These are phyloP conservation scores for Brachynemurus nebulosus DNA, from an alignment of 2,888 invertebrate genomes.

Conservation along the genomic window DNA sequence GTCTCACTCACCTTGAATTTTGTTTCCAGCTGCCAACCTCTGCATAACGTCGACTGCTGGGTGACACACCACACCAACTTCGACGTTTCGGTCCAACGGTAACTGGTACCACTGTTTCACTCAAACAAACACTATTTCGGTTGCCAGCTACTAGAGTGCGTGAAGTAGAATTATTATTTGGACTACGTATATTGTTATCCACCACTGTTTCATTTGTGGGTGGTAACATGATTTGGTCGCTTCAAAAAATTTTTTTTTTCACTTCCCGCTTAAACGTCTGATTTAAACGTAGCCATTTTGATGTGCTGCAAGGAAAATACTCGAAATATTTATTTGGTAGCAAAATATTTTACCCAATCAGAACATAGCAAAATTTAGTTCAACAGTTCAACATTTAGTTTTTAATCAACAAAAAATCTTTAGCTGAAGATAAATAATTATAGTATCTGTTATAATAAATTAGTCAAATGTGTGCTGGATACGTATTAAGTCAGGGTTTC, in stretches of 20 bases:
- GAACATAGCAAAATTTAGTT: too few species aligned
- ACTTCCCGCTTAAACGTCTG: background rate
- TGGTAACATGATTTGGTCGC: conserved; percentile 11
- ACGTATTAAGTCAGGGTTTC: too few species aligned
- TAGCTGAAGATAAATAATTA: too few species aligned
- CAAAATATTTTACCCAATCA: too few species aligned
- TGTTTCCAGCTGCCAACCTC: conserved; percentile 9
- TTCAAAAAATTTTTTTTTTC: background rate
- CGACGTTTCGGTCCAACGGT: conserved; percentile 26
- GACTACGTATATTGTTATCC: conserved; percentile 24
- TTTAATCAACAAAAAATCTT: too few species aligned
- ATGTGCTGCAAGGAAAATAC: too few species aligned
- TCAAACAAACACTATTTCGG: conserved; percentile 29
- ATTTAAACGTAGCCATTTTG: too few species aligned
- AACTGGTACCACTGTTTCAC: conserved; percentile 24
- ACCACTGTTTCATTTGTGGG: conserved; percentile 4
- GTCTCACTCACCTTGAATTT: conserved; percentile 3
- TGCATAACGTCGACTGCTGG: conserved; percentile 9
- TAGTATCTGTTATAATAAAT: too few species aligned
- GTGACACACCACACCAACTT: conserved; percentile 30
- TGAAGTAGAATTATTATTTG: conserved; percentile 29
- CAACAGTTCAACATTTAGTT: too few species aligned
- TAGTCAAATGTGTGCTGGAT: too few species aligned
- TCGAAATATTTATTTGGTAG: too few species aligned
- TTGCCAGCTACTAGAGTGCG: conserved; percentile 22